Percentiles rank a stretch among this genome's conserved stretches.
Evolutionary conservation across 2,888 invertebrate genomes (phyloP).

Genomic region (Melanotus villosus): DNA sequence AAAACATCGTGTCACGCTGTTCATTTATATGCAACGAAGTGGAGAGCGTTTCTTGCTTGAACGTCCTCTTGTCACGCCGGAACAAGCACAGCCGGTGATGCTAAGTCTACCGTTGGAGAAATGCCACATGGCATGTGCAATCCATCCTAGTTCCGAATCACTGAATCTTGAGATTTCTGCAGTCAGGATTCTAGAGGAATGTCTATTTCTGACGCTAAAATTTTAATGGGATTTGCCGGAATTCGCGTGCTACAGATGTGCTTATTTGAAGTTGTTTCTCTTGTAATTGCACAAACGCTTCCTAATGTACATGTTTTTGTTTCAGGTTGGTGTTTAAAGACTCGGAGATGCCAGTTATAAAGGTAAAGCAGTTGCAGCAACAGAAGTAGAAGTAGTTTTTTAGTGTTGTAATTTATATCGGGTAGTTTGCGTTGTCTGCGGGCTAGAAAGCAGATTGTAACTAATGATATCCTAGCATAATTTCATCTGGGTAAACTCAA

Average conservation of each 20-base stretch:
- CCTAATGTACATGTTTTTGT: slow-evolving; percentile 1
- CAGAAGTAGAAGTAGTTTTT: neutral
- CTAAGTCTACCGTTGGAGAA: slow-evolving; percentile 39
- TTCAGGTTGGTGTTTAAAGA: neutral
- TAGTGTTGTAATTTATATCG: neutral
- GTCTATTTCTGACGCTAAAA: slow-evolving; percentile 39
- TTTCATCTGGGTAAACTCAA: slow-evolving; percentile 33
- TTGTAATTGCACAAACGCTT: neutral
- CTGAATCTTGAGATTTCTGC: slow-evolving; percentile 42
- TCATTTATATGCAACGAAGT: slow-evolving; percentile 24
- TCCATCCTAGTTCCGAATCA: slow-evolving; percentile 43
- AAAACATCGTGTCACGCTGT: slow-evolving; percentile 22
- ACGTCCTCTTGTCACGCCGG: slow-evolving; percentile 42
- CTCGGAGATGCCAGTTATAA: neutral
- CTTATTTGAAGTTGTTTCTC: neutral
- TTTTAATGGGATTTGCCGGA: slow-evolving; percentile 36
- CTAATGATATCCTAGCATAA: slow-evolving; percentile 30
- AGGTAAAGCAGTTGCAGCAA: neutral
- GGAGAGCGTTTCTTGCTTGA: slow-evolving; percentile 29
- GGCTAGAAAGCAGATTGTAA: neutral
- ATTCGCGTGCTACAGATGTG: neutral
- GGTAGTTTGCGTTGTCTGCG: neutral
- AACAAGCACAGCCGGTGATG: slow-evolving; percentile 36
- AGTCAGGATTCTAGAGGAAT: slow-evolving; percentile 33
- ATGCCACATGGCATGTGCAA: slow-evolving; percentile 46